These are phyloP conservation scores for Limosa lapponica DNA, from an alignment of 2,797 vertebrate genomes.

Conservation along the genomic window DNA sequence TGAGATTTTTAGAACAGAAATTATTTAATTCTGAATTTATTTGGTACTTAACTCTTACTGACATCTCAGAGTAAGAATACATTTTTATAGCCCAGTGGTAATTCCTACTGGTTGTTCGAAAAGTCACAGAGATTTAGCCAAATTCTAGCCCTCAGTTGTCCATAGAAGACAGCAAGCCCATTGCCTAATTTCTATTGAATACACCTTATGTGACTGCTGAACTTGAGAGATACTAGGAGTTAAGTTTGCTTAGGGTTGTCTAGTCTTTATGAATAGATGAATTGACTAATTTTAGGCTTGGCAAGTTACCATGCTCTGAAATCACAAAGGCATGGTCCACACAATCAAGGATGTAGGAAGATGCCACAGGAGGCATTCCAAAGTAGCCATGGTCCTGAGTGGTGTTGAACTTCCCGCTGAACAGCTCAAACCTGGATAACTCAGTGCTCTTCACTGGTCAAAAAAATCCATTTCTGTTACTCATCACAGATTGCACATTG, in stretches of 20 bases:
- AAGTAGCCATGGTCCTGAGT: not conserved
- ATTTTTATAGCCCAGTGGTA: not conserved
- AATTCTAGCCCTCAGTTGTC: not conserved
- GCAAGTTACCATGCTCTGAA: not conserved
- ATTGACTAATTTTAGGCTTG: not conserved
- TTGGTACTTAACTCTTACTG: not conserved
- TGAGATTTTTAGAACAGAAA: not conserved
- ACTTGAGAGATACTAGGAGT: not conserved
- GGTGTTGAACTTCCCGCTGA: not conserved
- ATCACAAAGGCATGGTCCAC: not conserved
- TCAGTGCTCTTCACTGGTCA: not conserved
- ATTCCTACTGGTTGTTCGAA: not conserved
- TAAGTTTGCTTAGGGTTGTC: not conserved
- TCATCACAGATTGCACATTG: not conserved
- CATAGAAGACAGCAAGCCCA: not conserved
- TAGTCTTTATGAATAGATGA: not conserved
- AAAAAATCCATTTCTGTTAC: not conserved
- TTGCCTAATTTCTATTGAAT: not conserved
- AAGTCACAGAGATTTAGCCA: not conserved
- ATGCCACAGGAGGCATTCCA: not conserved
- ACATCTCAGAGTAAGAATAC: not conserved
- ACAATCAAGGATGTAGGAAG: not conserved
- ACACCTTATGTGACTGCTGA: fast-evolving
- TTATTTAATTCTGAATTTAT: not conserved
- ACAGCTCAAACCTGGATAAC: not conserved